Percentiles rank a stretch among this genome's conserved stretches.
Conservation (phyloP, 2,797 vertebrate species). For the Gymnocypris eckloni region DNA sequence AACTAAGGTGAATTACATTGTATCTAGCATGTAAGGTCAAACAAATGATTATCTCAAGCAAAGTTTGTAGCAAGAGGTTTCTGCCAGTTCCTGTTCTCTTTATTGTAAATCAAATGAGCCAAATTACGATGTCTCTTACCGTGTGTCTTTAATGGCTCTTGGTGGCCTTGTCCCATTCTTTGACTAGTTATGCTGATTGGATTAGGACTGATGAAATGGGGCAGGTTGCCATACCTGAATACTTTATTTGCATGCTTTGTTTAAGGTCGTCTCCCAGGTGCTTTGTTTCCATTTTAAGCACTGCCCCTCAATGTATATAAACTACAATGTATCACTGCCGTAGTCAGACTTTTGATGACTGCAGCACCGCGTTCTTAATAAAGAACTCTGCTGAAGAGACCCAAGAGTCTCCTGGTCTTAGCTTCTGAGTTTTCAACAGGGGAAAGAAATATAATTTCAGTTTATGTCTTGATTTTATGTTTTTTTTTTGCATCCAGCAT, state of each 20-base stretch:
- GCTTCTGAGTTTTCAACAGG: neutral
- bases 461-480: too few relatives aligned
- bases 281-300: too few relatives aligned
- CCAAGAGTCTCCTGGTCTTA: too few relatives aligned
- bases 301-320: neutral
- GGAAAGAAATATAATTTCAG: neutral
- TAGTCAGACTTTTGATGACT: neutral
- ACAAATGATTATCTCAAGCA: too few relatives aligned
- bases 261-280: neutral
- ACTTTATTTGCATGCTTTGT: neutral
- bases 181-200: neutral
- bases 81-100: neutral
- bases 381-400: too few relatives aligned
- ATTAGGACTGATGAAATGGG: neutral
- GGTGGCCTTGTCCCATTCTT: neutral
- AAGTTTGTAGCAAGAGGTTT: neutral
- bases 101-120: too few relatives aligned
- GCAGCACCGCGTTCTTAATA: neutral
- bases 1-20: neutral
- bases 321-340: neutral
- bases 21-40: neutral
- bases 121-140: too few relatives aligned
- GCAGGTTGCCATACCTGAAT: neutral
- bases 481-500: neutral
- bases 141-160: too few relatives aligned